Conservation (phyloP, 2,113 vertebrate genomes). For the Takifugu flavidus region DNA sequence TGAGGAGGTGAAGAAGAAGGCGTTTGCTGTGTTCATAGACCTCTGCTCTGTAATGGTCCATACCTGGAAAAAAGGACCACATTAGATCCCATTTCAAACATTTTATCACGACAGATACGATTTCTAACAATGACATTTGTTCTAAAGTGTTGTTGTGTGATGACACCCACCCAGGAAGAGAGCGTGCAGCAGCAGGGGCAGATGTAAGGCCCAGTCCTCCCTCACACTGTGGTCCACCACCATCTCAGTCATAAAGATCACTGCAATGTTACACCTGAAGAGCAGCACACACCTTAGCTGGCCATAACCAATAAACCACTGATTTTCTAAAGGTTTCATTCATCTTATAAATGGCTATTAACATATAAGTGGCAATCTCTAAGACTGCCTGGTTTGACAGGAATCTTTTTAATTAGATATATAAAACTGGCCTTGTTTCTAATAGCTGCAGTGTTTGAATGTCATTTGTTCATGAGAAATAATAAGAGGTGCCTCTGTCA, state of each 20-base stretch:
- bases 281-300: constrained; percentile 1
- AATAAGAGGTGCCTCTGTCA: no score
- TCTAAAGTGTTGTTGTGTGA: background rate
- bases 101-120: no score
- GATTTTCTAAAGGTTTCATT: background rate
- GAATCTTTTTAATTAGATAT: no score
- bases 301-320: background rate
- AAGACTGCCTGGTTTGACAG: no score
- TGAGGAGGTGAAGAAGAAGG: constrained; percentile 92
- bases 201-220: constrained; percentile 96
- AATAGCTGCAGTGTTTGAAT: no score
- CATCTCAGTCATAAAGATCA: constrained; percentile 99
- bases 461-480: no score
- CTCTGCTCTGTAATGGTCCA: constrained; percentile 96
- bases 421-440: no score
- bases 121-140: no score
- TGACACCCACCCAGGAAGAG: constrained; percentile 87
- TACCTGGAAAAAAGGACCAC: constrained; percentile 71
- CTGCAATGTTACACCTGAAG: constrained; percentile 93
- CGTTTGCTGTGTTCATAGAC: constrained; percentile 98
- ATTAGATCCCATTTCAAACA: no score
- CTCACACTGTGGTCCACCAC: constrained; percentile 97
- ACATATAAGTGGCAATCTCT: no score
- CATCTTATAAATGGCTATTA: no score
- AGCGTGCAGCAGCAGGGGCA: constrained; percentile 91